Evolutionary conservation across 1,140 invertebrate genomes (phyloP).

Genomic region (Mesaphorura yosii): DNA sequence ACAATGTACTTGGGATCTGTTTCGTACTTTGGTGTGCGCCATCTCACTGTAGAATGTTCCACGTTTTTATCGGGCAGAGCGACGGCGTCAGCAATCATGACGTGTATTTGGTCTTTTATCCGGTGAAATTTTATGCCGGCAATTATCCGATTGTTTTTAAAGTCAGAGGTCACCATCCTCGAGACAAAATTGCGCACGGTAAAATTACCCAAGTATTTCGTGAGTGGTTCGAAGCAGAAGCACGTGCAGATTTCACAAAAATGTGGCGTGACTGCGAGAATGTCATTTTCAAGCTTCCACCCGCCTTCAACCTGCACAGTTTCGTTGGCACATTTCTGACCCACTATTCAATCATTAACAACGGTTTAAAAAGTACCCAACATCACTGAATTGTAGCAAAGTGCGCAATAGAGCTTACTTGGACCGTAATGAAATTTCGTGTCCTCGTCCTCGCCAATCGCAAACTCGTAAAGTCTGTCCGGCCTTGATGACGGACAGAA

Average conservation of each 20-base stretch:
- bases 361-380: no score
- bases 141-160: constrained; percentile 5
- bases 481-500: constrained; percentile 10
- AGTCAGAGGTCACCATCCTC: neutral
- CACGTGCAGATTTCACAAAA: constrained; percentile 18
- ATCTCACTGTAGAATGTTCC: constrained; percentile 3
- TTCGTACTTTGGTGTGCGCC: constrained; percentile 3
- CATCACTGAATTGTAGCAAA: no score
- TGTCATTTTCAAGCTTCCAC: constrained; percentile 11
- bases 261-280: constrained; percentile 11
- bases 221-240: constrained; percentile 16
- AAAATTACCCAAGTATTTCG: neutral
- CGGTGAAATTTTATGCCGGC: constrained; percentile 12
- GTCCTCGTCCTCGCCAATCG: constrained; percentile 3
- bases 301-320: neutral
- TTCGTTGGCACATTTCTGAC: constrained; percentile 1
- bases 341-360: no score
- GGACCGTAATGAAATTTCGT: constrained; percentile 7
- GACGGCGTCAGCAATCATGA: constrained; percentile 9
- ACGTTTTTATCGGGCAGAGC: neutral
- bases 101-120: constrained; percentile 11
- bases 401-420: constrained; percentile 5
- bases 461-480: constrained; percentile 14
- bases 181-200: neutral
- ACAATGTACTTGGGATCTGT: neutral